Conservation (phyloP, 2,113 vertebrate species). For the human (Homo sapiens) region DNA sequence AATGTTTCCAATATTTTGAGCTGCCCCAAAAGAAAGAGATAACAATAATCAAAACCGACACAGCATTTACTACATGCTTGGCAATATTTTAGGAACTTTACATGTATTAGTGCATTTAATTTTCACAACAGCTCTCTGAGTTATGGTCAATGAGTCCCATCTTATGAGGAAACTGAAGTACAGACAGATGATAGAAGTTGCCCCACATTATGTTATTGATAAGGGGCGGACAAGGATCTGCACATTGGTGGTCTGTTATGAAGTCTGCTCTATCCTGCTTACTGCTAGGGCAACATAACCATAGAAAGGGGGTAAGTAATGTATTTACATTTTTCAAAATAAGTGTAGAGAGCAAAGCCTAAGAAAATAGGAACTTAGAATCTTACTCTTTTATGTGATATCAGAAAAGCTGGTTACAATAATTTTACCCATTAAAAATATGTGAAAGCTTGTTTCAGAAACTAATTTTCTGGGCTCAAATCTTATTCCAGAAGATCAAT, state of each 20-base stretch:
- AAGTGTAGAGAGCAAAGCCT: neutral
- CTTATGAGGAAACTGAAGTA: neutral
- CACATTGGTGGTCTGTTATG: neutral
- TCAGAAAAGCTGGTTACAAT: neutral
- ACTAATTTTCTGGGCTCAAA: constrained; percentile 56
- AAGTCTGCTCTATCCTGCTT: neutral
- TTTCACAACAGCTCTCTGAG: neutral
- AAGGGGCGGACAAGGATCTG: neutral
- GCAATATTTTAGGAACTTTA: neutral
- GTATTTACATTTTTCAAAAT: constrained; percentile 38
- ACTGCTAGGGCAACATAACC: neutral
- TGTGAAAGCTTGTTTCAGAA: constrained; percentile 53
- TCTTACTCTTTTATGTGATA: neutral
- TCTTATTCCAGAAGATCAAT: constrained; percentile 60
- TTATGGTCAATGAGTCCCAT: neutral
- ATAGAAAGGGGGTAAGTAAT: neutral
- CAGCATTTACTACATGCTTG: neutral
- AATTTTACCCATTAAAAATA: constrained; percentile 32
- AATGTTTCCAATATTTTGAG: neutral
- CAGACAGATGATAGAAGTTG: neutral
- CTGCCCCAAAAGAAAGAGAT: neutral
- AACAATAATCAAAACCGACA: neutral
- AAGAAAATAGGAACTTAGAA: neutral
- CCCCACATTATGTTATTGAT: neutral
- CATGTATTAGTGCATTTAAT: neutral